Percentiles rank a stretch among this genome's conserved stretches.
These are phyloP conservation scores for Lepilemur ruficaudatus DNA, from an alignment of 2,797 vertebrate genomes.

Conservation along the genomic window DNA sequence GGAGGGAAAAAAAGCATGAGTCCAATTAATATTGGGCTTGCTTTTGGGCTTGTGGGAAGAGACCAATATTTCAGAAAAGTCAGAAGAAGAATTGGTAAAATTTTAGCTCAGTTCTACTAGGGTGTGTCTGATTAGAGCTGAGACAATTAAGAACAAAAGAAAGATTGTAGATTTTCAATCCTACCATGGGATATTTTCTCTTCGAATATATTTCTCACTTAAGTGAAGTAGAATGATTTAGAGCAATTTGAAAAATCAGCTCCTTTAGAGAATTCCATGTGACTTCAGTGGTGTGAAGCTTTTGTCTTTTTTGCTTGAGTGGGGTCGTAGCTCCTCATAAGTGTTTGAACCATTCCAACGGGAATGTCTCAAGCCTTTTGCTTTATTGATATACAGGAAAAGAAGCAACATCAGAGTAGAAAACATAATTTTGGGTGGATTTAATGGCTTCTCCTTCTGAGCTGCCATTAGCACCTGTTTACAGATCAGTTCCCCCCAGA, in stretches of 20 bases:
- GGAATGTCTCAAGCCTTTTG: not conserved
- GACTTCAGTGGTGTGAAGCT: not conserved
- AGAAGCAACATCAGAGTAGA: not conserved
- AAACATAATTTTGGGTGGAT: not conserved
- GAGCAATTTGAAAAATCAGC: not conserved
- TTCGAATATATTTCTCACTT: slow-evolving; percentile 44
- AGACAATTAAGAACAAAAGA: slow-evolving; percentile 47
- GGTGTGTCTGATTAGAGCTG: not conserved
- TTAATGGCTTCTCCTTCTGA: not conserved
- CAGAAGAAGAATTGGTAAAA: slow-evolving; percentile 36
- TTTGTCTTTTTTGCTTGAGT: not conserved
- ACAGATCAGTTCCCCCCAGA: not conserved
- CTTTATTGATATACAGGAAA: not conserved
- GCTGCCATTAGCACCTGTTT: not conserved
- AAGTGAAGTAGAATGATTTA: slow-evolving; percentile 32
- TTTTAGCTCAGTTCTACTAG: not conserved
- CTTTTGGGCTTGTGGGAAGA: slow-evolving; percentile 12
- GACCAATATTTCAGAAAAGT: slow-evolving; percentile 50
- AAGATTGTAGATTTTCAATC: not conserved
- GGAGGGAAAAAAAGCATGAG: not conserved
- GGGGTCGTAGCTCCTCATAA: not conserved
- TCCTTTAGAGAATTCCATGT: not conserved
- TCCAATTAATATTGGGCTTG: slow-evolving; percentile 48
- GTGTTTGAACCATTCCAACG: not conserved
- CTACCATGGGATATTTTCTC: slow-evolving; percentile 20